phyloP scores from a whole-genome alignment of 2,888 invertebrate species.

The Eupithecia abbreviata region DNA sequence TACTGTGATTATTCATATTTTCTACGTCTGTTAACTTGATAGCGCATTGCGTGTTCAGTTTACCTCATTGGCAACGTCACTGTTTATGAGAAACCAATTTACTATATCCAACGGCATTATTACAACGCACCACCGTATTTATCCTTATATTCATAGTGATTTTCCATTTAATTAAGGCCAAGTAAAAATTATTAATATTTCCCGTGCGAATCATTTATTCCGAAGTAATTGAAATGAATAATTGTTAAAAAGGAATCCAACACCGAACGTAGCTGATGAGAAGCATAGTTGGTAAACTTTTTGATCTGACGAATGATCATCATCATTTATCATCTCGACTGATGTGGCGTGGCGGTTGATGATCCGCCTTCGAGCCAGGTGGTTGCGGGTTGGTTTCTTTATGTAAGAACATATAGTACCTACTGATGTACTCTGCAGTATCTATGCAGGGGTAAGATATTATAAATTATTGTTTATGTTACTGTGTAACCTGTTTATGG shows the following conservation, averaged over 20 bases:
- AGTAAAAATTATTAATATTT: background rate
- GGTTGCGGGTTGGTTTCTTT: no score
- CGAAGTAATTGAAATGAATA: constrained; percentile 17
- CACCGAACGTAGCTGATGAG: constrained; percentile 1
- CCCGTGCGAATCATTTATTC: background rate
- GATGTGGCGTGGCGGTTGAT: no score
- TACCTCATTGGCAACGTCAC: background rate
- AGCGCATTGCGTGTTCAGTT: background rate
- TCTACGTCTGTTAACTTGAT: background rate
- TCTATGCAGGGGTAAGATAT: no score
- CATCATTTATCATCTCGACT: background rate
- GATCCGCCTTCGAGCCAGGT: no score
- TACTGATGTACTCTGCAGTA: no score
- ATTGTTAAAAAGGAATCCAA: constrained; percentile 14
- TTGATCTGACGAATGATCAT: background rate
- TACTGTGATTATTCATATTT: background rate
- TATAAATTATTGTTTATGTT: no score
- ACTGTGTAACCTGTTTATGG: no score
- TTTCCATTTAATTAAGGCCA: constrained; percentile 12
- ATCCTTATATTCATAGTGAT: constrained; percentile 20
- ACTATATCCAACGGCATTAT: background rate
- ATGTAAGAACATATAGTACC: no score
- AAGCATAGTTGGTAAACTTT: background rate
- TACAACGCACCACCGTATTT: background rate
- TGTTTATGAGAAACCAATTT: background rate